These are phyloP conservation scores for Halichoeres trimaculatus DNA, from an alignment of 2,113 vertebrate species.

Conservation along the genomic window DNA sequence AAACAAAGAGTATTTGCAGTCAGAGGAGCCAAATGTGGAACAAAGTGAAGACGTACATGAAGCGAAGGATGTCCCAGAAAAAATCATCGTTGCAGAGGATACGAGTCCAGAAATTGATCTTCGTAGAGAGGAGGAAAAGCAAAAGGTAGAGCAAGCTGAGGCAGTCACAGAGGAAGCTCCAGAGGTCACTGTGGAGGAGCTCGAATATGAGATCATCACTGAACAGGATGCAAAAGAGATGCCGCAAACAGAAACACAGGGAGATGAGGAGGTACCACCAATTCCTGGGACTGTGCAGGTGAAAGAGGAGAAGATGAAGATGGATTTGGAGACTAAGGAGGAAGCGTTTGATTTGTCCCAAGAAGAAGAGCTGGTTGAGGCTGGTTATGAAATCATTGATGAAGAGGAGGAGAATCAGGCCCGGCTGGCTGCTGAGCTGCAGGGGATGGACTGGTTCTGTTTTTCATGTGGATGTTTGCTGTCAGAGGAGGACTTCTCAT, in stretches of 20 bases:
- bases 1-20: background rate
- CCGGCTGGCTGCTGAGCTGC: slow-evolving; percentile 82
- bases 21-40: slow-evolving; percentile 25
- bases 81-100: slow-evolving; percentile 5
- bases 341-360: slow-evolving; percentile 35
- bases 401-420: slow-evolving; percentile 82
- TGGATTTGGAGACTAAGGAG: slow-evolving; percentile 36
- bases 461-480: slow-evolving; percentile 88
- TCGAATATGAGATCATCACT: slow-evolving; percentile 86
- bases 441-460: slow-evolving; percentile 89
- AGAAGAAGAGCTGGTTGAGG: slow-evolving; percentile 79
- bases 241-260: slow-evolving; percentile 61
- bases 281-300: slow-evolving; percentile 20
- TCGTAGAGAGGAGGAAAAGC: slow-evolving; percentile 19
- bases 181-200: slow-evolving; percentile 82
- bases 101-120: slow-evolving; percentile 1
- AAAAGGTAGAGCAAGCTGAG: slow-evolving; percentile 27
- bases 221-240: slow-evolving; percentile 83
- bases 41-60: background rate
- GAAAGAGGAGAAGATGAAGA: slow-evolving; percentile 17
- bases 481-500: slow-evolving; percentile 83
- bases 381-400: slow-evolving; percentile 85
- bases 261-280: slow-evolving; percentile 20
- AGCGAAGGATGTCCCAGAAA: slow-evolving; percentile 10
- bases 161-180: slow-evolving; percentile 38